These are phyloP conservation scores for Philereme transversata DNA, from an alignment of 2,888 invertebrate species.

Conservation along the genomic window DNA sequence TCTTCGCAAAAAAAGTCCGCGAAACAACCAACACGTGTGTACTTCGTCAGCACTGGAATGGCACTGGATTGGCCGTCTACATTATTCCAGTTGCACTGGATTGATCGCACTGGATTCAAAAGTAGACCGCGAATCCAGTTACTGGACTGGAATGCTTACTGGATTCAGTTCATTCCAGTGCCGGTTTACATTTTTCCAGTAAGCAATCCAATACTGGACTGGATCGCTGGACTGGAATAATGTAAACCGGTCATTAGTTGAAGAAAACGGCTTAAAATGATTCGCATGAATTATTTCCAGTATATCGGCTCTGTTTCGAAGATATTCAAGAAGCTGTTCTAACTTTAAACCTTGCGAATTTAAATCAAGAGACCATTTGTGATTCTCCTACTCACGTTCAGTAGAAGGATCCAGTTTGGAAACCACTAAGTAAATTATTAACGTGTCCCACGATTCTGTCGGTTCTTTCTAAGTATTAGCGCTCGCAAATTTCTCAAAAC, in stretches of 20 bases:
- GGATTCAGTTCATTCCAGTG: constrained; percentile 17
- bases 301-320: too few relatives aligned
- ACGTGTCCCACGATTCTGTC: too few relatives aligned
- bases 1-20: constrained; percentile 21
- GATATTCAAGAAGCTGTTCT: too few relatives aligned
- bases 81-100: constrained; percentile 29
- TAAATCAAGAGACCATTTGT: too few relatives aligned
- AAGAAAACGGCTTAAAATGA: too few relatives aligned
- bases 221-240: constrained; percentile 34
- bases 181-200: constrained; percentile 31
- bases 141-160: constrained; percentile 30
- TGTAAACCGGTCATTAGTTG: constrained; percentile 28
- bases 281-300: too few relatives aligned
- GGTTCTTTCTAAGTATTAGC: too few relatives aligned
- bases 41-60: constrained; percentile 28
- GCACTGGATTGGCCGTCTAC: constrained; percentile 32
- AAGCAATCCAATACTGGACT: constrained; percentile 31
- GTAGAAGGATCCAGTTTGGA: too few relatives aligned
- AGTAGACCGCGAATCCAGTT: constrained; percentile 33
- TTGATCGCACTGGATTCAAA: constrained; percentile 6
- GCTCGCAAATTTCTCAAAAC: too few relatives aligned
- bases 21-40: constrained; percentile 29
- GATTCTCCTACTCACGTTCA: too few relatives aligned
- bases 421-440: too few relatives aligned
- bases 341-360: too few relatives aligned